Base-by-base conservation (phyloP, 2,113 vertebrate genomes). In the Ailurus styani region DNA sequence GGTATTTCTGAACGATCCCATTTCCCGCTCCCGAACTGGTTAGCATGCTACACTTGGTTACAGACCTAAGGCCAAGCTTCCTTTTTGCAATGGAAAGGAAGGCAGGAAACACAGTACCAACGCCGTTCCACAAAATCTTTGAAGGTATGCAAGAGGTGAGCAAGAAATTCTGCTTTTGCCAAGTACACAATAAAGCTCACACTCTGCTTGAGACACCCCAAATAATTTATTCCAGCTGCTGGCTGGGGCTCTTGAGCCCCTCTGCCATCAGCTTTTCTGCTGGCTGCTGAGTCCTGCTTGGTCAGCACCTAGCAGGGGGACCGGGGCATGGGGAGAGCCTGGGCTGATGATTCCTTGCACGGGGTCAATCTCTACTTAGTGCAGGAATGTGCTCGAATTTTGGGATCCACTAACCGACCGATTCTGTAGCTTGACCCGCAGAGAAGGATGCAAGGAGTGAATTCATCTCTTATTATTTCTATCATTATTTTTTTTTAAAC, bases 11-110 rank as follows among this genome's bases (percentile, higher is more conserved):
- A 62, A 55, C 34, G 40, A 45, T 21, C 20, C 11, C 47, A 11
- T 10, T 83, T 40, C 64, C 21, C 14, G 13, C 25, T 6, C 3
- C 21, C 47, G 27, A 47, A 18, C 13, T 75, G 62, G 60, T 25
- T 31, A 21, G 5, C 8, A 9, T 7, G 0, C 20, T 25, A 34
- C 1, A 0, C 2, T 47, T n/a, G 9, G 34, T 5, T 25, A 50
- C 0, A 50, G 50, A 14, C 5, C 7, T 14, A 13, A 89, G 83
- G 37, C 29, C 40, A 45, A 23, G 7, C 34, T 68, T 50, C 77
- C 60, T 37, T n/a, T 64, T 14, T 23, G 47, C 27, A 20, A 1
- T 11, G 73, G 64, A 54, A 52, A 83, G 7, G 13, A 21, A 52
- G 23, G 7, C 47, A 7, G 55, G 47, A 40, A 29, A 34, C 4